Conservation (phyloP, 2,888 invertebrate genomes). For the Cremastobaeus sp. region DNA sequence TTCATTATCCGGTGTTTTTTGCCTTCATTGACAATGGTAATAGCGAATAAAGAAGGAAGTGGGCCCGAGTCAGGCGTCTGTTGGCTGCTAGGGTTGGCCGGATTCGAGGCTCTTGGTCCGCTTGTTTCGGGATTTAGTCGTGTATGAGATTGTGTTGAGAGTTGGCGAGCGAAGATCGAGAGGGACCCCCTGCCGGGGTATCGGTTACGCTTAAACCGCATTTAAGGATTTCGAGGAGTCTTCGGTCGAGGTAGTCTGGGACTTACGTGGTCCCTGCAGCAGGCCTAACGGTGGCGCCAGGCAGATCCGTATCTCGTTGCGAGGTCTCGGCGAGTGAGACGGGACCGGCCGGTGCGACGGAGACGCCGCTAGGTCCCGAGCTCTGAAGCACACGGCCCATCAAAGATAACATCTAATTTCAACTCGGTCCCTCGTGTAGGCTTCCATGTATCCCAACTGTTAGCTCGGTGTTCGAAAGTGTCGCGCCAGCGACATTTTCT, state of each 20-base stretch:
- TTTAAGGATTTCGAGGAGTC: slow-evolving; percentile 68
- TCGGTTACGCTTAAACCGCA: slow-evolving; percentile 77
- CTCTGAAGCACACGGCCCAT: slow-evolving; percentile 65
- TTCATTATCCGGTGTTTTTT: slow-evolving; percentile 51
- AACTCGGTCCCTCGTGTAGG: slow-evolving; percentile 73
- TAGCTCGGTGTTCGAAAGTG: slow-evolving; percentile 63
- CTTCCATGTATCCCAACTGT: slow-evolving; percentile 68
- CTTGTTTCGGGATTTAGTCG: slow-evolving; percentile 51
- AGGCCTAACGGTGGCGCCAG: slow-evolving; percentile 76
- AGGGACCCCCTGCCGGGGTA: slow-evolving; percentile 74
- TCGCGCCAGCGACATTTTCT: slow-evolving; percentile 62
- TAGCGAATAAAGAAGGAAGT: slow-evolving; percentile 51
- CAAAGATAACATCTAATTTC: slow-evolving; percentile 77
- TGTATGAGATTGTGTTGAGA: slow-evolving; percentile 54
- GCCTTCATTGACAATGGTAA: slow-evolving; percentile 50
- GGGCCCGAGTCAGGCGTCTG: slow-evolving; percentile 12
- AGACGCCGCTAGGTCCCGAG: neutral
- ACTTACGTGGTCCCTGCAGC: slow-evolving; percentile 65
- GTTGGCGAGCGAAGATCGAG: slow-evolving; percentile 50
- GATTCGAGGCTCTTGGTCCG: slow-evolving; percentile 28
- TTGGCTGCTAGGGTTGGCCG: slow-evolving; percentile 32
- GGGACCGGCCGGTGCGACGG: slow-evolving; percentile 16
- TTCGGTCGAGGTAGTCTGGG: slow-evolving; percentile 47
- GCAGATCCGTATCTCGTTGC: slow-evolving; percentile 77
- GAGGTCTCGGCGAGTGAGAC: slow-evolving; percentile 61